Conservation (phyloP, 2,888 invertebrate species). For the Chymomyza procnemis region DNA sequence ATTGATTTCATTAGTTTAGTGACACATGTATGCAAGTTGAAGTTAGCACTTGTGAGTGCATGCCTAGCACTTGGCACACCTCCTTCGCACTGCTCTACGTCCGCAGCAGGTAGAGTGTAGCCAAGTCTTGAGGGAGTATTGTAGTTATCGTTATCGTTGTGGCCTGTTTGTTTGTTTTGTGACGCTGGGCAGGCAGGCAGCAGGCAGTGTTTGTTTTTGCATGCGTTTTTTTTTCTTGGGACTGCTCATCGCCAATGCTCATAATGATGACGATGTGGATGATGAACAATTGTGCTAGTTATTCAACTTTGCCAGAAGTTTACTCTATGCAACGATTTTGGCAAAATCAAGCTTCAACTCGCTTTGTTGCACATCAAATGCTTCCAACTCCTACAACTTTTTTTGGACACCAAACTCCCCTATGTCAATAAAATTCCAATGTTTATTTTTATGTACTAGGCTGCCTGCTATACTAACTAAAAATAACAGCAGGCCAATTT, state of each 20-base stretch:
- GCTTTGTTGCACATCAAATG: no score
- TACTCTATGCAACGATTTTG: no score
- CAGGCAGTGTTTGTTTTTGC: slow-evolving; percentile 44
- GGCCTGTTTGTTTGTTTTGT: neutral
- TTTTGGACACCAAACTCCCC: neutral
- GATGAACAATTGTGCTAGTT: slow-evolving; percentile 49
- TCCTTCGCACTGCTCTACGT: neutral
- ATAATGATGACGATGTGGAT: neutral
- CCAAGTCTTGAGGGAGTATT: neutral
- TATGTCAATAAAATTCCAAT: slow-evolving; percentile 18
- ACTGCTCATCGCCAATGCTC: slow-evolving; percentile 9
- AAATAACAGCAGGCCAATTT: slow-evolving; percentile 36
- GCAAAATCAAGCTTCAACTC: no score
- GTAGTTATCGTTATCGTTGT: slow-evolving; percentile 2
- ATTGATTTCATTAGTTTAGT: slow-evolving; percentile 73
- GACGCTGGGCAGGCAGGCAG: slow-evolving; percentile 21
- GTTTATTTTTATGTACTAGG: slow-evolving; percentile 47
- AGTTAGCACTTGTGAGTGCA: slow-evolving; percentile 67
- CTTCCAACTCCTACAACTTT: neutral
- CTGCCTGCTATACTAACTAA: slow-evolving; percentile 11
- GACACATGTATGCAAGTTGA: slow-evolving; percentile 50
- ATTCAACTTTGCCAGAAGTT: no score
- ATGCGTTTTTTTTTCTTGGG: slow-evolving; percentile 33
- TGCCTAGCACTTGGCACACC: slow-evolving; percentile 31
- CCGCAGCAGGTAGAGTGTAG: neutral